Percentiles rank a stretch among this genome's conserved stretches.
These are phyloP conservation scores for Zeuzera pyrina DNA, from an alignment of 2,888 invertebrate genomes.

Conservation along the genomic window DNA sequence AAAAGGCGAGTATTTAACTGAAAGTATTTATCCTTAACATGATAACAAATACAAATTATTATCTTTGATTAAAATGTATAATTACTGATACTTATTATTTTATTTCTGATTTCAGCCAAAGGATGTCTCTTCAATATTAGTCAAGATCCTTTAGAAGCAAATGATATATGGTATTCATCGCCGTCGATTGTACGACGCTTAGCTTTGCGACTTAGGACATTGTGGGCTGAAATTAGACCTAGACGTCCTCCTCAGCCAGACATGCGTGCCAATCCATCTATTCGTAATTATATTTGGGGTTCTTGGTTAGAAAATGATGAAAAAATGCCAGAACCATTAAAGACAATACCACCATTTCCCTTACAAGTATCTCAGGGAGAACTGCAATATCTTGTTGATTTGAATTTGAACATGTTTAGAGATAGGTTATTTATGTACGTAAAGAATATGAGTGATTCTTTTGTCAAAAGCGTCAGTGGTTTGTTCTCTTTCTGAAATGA, in stretches of 20 bases:
- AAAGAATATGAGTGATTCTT: constrained; percentile 23
- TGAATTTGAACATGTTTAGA: constrained; percentile 27
- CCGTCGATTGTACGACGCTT: constrained; percentile 28
- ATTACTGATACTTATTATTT: not conserved
- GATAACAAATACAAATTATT: not conserved
- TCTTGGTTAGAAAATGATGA: constrained; percentile 31
- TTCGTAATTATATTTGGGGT: constrained; percentile 28
- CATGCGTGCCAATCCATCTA: constrained; percentile 26
- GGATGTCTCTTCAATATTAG: constrained; percentile 37
- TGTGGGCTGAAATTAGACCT: constrained; percentile 30
- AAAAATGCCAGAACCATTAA: constrained; percentile 16
- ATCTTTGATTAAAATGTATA: not conserved
- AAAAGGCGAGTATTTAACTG: constrained; percentile 20
- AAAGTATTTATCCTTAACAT: constrained; percentile 1
- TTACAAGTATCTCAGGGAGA: constrained; percentile 27
- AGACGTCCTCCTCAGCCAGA: constrained; percentile 23
- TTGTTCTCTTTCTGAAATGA: constrained; percentile 25
- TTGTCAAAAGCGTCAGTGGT: constrained; percentile 22
- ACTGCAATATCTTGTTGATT: constrained; percentile 27
- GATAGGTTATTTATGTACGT: constrained; percentile 24
- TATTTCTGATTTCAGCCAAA: constrained; percentile 26
- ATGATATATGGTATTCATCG: constrained; percentile 30
- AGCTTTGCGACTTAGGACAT: constrained; percentile 25
- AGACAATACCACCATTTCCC: constrained; percentile 25
- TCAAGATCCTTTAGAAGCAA: constrained; percentile 30